Conservation (phyloP, 2,113 vertebrate species). For the Formicarius rufipectus region DNA sequence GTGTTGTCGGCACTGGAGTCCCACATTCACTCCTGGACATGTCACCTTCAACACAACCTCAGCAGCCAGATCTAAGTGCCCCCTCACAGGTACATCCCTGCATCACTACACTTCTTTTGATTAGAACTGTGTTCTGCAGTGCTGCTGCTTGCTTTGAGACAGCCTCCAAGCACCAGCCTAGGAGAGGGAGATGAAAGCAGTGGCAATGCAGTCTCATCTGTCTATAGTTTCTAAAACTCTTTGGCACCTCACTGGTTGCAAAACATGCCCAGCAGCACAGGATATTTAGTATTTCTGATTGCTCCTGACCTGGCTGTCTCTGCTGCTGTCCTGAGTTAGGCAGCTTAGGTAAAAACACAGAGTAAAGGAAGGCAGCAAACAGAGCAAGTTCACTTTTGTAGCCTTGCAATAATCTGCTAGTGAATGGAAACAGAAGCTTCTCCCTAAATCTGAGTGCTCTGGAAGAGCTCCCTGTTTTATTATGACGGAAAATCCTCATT, state of each 20-base stretch:
- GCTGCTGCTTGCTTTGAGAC: background rate
- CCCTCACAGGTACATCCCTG: background rate
- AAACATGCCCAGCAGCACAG: background rate
- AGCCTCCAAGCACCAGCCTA: background rate
- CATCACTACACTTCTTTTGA: background rate
- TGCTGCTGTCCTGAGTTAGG: constrained; percentile 10
- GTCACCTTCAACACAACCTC: constrained; percentile 16
- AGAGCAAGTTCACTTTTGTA: background rate
- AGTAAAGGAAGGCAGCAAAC: background rate
- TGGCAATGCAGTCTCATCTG: background rate
- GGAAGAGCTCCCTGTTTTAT: constrained; percentile 30
- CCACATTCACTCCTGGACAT: background rate
- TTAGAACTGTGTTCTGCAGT: background rate
- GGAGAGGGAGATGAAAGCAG: background rate
- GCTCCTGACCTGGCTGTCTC: constrained; percentile 40
- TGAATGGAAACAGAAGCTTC: constrained; percentile 30
- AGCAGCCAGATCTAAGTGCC: background rate
- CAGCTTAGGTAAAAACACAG: constrained; percentile 27
- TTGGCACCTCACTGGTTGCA: background rate
- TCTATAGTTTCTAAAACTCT: constrained; percentile 22
- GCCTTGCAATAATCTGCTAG: constrained; percentile 9
- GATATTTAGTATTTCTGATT: constrained; percentile 51
- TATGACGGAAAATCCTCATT: constrained; percentile 20
- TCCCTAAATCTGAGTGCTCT: constrained; percentile 5
- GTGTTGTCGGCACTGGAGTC: background rate